phyloP scores from a whole-genome alignment of 2,797 vertebrate genomes.

The Morelia viridis region DNA sequence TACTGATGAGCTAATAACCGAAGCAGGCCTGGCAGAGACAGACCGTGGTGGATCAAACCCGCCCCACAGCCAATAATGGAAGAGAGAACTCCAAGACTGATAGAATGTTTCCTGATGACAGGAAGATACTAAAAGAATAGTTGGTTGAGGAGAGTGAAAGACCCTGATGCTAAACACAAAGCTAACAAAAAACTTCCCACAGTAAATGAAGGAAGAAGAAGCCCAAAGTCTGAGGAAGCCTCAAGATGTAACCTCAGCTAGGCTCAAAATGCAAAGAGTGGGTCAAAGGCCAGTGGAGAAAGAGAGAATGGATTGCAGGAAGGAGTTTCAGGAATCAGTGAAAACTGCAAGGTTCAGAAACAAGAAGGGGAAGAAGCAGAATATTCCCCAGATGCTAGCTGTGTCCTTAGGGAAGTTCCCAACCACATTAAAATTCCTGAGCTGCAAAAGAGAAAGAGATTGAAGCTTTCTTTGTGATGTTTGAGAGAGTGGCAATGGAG shows the following conservation, averaged over 20 bases:
- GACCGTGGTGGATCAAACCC: not conserved
- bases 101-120: not conserved
- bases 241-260: too few species aligned
- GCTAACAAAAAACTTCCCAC: not conserved
- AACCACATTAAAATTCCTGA: not conserved
- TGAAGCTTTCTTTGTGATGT: not conserved
- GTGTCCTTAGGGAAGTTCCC: not conserved
- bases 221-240: not conserved
- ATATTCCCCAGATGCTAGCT: not conserved
- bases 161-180: not conserved
- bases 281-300: not conserved
- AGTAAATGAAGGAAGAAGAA: not conserved
- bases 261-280: not conserved
- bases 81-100: not conserved
- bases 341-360: not conserved
- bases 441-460: not conserved
- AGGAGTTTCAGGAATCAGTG: not conserved
- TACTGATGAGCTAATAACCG: not conserved
- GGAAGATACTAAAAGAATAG: not conserved
- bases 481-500: not conserved
- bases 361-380: not conserved
- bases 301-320: not conserved
- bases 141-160: not conserved
- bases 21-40: not conserved
- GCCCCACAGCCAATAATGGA: not conserved